Conservation (phyloP, 2,113 vertebrate genomes). For the Taxidea taxus region DNA sequence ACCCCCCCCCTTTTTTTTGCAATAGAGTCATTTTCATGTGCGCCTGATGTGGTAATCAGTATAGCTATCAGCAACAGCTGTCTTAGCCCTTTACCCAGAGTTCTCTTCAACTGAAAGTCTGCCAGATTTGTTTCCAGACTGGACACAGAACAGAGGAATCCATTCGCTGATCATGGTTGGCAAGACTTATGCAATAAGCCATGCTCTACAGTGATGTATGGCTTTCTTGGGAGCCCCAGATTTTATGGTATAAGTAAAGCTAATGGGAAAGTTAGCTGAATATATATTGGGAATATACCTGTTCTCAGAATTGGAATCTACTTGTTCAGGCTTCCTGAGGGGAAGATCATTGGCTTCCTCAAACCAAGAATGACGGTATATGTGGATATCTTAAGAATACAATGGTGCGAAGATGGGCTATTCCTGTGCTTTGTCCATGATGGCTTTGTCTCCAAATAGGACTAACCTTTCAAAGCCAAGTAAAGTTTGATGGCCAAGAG, state of each 20-base stretch:
- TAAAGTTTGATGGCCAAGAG: background rate
- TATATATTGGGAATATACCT: background rate
- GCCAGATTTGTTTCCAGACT: background rate
- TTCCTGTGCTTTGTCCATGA: background rate
- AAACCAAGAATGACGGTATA: background rate
- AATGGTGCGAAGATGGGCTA: background rate
- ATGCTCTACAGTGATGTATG: background rate
- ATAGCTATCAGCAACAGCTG: background rate
- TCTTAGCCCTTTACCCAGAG: background rate
- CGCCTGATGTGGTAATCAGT: background rate
- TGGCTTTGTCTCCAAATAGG: background rate
- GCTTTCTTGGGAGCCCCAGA: background rate
- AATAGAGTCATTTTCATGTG: background rate
- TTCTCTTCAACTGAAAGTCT: background rate
- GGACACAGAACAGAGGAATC: background rate
- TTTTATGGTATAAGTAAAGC: background rate
- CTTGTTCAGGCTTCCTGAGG: background rate
- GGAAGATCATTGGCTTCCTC: background rate
- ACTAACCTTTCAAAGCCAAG: background rate
- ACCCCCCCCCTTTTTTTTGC: background rate
- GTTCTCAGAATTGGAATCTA: background rate
- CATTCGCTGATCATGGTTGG: background rate
- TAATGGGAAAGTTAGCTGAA: background rate
- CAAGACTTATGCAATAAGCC: background rate
- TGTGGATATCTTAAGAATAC: background rate